A percentile compares a stretch with the other conserved stretches of the same genome.
Evolutionary conservation across 2,888 invertebrate species (phyloP).

Genomic region (Hyposoter didymator): DNA sequence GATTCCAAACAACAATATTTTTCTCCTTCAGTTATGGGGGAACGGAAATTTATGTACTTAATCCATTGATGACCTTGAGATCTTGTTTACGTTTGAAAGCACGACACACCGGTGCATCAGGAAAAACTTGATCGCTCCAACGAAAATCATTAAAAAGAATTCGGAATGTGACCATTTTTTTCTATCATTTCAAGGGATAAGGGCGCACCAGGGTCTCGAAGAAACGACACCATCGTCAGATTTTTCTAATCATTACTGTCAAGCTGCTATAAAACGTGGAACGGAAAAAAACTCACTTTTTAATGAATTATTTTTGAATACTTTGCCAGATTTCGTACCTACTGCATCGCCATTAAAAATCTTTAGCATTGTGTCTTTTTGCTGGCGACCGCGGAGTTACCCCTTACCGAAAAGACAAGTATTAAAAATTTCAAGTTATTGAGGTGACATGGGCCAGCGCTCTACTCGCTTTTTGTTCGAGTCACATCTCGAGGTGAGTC

Average conservation of each 20-base stretch:
- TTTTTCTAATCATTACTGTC: neutral
- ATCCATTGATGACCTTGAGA: conserved; percentile 43
- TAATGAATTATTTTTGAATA: no score
- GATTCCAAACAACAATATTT: conserved; percentile 41
- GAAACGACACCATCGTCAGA: neutral
- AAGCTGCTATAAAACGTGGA: no score
- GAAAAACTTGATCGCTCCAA: neutral
- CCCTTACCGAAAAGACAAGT: conserved; percentile 27
- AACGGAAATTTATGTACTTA: conserved; percentile 74
- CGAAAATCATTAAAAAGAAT: neutral
- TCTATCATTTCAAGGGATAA: neutral
- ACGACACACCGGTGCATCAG: neutral
- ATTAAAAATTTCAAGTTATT: conserved; percentile 45
- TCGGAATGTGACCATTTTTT: neutral
- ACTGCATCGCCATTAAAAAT: neutral
- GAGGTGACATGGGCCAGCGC: conserved; percentile 57
- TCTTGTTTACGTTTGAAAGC: neutral
- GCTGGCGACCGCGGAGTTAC: neutral
- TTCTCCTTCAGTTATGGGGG: neutral
- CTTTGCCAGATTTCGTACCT: neutral
- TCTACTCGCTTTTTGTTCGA: conserved; percentile 63
- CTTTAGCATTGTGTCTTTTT: neutral
- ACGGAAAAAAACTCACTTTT: no score
- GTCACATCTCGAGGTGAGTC: conserved; percentile 56
- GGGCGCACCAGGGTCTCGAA: neutral